A percentile compares a stretch with the other conserved stretches of the same genome.
These are phyloP conservation scores for Periphyllus acericola DNA, from an alignment of 2,888 invertebrate genomes.

Conservation along the genomic window DNA sequence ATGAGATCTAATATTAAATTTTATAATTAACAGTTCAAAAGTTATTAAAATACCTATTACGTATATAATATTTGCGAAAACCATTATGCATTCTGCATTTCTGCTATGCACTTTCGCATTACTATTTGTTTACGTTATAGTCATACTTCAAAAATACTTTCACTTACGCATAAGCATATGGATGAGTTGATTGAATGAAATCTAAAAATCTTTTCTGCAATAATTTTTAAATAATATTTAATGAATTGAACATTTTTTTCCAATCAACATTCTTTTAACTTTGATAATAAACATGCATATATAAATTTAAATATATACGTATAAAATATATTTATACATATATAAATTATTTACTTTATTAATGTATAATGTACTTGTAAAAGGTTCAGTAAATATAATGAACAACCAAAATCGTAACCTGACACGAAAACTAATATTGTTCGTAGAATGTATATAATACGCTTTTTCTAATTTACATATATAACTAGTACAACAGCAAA, in stretches of 20 bases:
- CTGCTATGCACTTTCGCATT: slow-evolving; percentile 16
- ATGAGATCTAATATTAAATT: not conserved
- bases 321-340: no score
- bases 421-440: no score
- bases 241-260: not conserved
- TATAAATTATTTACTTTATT: not conserved
- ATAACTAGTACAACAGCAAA: not conserved
- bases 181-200: not conserved
- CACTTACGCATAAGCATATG: slow-evolving; percentile 12
- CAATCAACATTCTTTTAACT: not conserved
- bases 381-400: not conserved
- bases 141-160: slow-evolving; percentile 24
- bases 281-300: not conserved
- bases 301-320: not conserved
- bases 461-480: slow-evolving; percentile 25
- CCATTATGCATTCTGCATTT: not conserved
- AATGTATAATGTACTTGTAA: not conserved
- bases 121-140: slow-evolving; percentile 36
- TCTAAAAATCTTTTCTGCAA: not conserved
- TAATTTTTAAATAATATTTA: not conserved
- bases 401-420: not conserved
- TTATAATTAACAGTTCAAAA: not conserved
- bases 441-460: not conserved
- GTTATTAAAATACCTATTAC: not conserved
- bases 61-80: not conserved